phyloP scores from a whole-genome alignment of 2,888 invertebrate species.

The Luperina nickerlii region DNA sequence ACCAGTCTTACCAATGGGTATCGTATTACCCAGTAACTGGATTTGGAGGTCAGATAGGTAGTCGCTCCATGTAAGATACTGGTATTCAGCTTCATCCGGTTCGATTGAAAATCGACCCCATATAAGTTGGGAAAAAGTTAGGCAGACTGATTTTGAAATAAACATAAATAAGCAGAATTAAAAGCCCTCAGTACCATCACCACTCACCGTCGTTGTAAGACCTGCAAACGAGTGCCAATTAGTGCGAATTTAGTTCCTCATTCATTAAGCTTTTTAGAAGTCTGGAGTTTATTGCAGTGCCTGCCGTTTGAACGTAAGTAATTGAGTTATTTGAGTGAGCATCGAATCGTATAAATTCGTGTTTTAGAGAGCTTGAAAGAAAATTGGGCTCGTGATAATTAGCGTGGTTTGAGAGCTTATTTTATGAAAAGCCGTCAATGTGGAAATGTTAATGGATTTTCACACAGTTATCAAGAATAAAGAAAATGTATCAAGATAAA shows the following conservation, averaged over 20 bases:
- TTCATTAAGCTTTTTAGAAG: conserved; percentile 38
- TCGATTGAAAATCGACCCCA: not conserved
- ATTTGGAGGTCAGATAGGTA: too few relatives aligned
- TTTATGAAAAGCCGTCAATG: too few relatives aligned
- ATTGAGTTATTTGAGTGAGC: conserved; percentile 49
- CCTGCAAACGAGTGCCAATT: conserved; percentile 54
- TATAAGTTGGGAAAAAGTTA: not conserved
- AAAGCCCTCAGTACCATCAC: not conserved
- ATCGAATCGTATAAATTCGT: conserved; percentile 20
- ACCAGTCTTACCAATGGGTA: too few relatives aligned
- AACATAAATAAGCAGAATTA: not conserved
- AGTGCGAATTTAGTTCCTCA: conserved; percentile 49
- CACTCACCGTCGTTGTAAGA: conserved; percentile 2
- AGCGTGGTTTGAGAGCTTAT: not conserved
- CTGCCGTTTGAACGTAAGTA: conserved; percentile 42
- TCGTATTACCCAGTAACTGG: too few relatives aligned
- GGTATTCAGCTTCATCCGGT: not conserved
- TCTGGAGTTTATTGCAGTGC: conserved; percentile 48
- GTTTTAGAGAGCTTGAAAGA: conserved; percentile 9
- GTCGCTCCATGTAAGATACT: too few relatives aligned
- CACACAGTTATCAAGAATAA: too few relatives aligned
- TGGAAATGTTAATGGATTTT: not conserved
- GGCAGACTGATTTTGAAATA: not conserved
- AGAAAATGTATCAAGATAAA: too few relatives aligned
- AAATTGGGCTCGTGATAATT: not conserved